Conservation (phyloP, 92 coral and sea anemone species). For the Zoanthus sansibaricus region DNA sequence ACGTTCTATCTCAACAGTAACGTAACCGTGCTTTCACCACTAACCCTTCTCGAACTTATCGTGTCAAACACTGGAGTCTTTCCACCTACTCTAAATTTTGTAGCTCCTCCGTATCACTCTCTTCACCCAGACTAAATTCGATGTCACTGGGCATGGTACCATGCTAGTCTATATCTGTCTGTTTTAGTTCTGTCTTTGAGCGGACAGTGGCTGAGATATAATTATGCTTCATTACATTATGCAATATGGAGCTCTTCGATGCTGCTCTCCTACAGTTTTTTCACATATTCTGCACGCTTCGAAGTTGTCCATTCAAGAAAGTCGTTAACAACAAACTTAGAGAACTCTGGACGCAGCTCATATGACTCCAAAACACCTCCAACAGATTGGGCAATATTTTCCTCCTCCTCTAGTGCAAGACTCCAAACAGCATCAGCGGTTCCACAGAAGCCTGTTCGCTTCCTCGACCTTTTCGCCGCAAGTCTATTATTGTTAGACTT, state of each 20-base stretch:
- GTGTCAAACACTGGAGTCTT: conserved; percentile 24
- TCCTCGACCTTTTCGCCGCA: not conserved
- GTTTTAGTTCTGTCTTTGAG: not conserved
- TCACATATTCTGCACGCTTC: conserved; percentile 18
- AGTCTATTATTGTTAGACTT: conserved; percentile 48
- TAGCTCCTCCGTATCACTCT: not conserved
- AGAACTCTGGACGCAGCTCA: not conserved
- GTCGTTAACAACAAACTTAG: too few relatives aligned
- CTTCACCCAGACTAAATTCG: not conserved
- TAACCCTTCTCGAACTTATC: not conserved
- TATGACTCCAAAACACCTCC: conserved; percentile 30
- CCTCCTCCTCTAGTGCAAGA: conserved; percentile 11
- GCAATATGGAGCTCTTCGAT: conserved; percentile 49
- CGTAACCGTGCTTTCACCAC: too few relatives aligned
- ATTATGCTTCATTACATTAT: conserved; percentile 9
- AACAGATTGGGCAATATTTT: conserved; percentile 37
- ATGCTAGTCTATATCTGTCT: not conserved
- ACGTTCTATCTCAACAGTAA: too few relatives aligned
- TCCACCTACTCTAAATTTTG: not conserved
- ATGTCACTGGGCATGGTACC: not conserved
- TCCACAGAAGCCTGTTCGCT: too few relatives aligned
- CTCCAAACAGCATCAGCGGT: not conserved
- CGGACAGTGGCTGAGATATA: not conserved
- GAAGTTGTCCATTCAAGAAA: not conserved
- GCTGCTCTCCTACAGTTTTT: conserved; percentile 18